A percentile compares a stretch with the other conserved stretches of the same genome.
These are phyloP conservation scores for Mungos mungo DNA, from an alignment of 2,113 vertebrate species.

Conservation along the genomic window DNA sequence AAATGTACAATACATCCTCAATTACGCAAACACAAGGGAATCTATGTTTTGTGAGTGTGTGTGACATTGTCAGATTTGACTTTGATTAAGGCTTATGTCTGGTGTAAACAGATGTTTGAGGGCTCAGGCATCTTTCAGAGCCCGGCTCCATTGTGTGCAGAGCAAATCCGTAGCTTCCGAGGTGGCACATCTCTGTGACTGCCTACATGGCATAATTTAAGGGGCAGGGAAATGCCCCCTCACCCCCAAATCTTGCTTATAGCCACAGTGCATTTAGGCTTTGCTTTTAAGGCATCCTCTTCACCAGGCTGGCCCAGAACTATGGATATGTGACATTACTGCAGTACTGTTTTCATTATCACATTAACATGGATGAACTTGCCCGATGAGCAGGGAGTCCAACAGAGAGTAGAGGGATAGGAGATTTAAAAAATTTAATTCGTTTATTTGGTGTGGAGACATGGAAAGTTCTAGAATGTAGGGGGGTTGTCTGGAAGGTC, in stretches of 20 bases:
- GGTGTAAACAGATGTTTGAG: background rate
- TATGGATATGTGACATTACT: background rate
- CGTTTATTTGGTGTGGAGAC: background rate
- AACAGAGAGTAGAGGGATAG: background rate
- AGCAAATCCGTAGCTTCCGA: background rate
- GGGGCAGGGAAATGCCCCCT: background rate
- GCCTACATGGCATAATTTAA: background rate
- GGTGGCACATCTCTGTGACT: background rate
- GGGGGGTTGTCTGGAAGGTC: background rate
- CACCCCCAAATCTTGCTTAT: background rate
- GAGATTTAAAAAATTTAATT: background rate
- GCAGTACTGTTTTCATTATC: background rate
- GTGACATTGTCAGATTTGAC: background rate
- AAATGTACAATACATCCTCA: background rate
- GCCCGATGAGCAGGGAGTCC: background rate
- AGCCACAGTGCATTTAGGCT: background rate
- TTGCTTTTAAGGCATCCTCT: background rate
- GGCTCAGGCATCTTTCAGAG: background rate
- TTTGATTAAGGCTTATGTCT: constrained; percentile 4
- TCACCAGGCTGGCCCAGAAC: background rate
- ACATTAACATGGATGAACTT: background rate
- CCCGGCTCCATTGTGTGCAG: background rate
- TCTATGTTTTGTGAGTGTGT: background rate
- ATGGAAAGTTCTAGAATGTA: background rate
- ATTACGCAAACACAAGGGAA: background rate